Conservation (phyloP, 2,113 vertebrate genomes). For the Octodon degus region DNA sequence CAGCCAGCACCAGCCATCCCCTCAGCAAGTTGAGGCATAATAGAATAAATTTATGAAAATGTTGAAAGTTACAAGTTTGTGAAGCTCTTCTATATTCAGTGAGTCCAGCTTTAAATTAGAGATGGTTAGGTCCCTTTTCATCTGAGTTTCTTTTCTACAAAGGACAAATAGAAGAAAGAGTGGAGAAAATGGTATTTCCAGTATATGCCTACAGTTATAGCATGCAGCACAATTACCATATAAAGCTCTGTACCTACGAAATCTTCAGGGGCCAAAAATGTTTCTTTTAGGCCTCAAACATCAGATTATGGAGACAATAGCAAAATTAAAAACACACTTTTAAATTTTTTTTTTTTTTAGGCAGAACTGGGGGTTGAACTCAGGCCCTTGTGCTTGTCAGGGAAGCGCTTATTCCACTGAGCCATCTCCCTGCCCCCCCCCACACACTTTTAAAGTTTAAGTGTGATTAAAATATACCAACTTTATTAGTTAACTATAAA, state of each 20-base stretch:
- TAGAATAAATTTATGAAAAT: not conserved
- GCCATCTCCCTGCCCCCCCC: too few species aligned
- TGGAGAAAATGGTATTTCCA: not conserved
- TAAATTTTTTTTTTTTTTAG: too few species aligned
- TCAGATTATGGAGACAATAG: not conserved
- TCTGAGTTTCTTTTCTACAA: not conserved
- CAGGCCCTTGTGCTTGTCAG: too few species aligned
- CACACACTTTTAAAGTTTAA: not conserved
- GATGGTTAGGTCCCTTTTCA: not conserved
- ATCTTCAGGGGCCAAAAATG: not conserved
- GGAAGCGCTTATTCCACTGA: too few species aligned
- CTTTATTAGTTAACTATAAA: not conserved
- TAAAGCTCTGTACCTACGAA: not conserved
- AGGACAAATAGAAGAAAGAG: not conserved
- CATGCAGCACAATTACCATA: not conserved
- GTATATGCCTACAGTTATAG: not conserved
- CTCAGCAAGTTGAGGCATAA: not conserved
- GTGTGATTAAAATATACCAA: not conserved
- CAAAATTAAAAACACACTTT: not conserved
- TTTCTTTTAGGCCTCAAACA: not conserved
- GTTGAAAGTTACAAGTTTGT: not conserved
- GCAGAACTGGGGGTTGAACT: too few species aligned
- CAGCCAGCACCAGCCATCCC: not conserved
- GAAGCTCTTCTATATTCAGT: not conserved
- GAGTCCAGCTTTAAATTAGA: not conserved